Conservation (phyloP, 1,140 invertebrate genomes). For the Bombus sibiricus region DNA sequence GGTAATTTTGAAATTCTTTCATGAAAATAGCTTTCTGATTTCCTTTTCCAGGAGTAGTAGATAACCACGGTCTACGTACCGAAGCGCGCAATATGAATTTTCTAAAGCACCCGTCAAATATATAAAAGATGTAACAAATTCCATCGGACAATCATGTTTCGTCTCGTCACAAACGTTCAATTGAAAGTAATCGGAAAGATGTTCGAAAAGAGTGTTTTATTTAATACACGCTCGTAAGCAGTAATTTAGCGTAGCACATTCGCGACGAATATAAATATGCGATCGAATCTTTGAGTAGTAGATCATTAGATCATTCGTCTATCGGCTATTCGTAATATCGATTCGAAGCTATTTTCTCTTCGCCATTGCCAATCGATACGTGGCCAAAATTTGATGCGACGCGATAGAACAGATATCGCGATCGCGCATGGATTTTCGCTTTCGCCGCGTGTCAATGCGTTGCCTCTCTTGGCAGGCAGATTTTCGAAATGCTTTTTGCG, state of each 20-base stretch:
- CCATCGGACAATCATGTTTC: conserved; percentile 14
- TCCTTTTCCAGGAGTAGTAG: no score
- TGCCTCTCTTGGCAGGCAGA: neutral
- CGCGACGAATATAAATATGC: no score
- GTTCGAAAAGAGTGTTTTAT: neutral
- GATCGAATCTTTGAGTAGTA: neutral
- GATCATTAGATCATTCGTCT: neutral
- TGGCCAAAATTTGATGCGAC: neutral
- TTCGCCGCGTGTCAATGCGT: neutral
- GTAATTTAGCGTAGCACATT: no score
- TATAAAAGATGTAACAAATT: conserved; percentile 40
- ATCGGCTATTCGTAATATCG: neutral
- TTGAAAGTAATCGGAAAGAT: neutral
- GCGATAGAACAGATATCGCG: neutral
- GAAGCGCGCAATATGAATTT: neutral
- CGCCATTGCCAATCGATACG: neutral
- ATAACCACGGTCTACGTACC: neutral
- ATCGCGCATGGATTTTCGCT: neutral
- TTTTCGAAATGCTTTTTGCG: conserved; percentile 28
- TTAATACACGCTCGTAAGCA: neutral
- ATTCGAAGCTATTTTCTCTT: neutral
- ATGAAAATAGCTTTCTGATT: neutral
- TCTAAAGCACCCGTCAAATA: neutral
- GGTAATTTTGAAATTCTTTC: neutral
- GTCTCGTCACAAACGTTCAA: neutral